Conservation (phyloP, 2,113 vertebrate species). For the Rhinogobius similis region DNA sequence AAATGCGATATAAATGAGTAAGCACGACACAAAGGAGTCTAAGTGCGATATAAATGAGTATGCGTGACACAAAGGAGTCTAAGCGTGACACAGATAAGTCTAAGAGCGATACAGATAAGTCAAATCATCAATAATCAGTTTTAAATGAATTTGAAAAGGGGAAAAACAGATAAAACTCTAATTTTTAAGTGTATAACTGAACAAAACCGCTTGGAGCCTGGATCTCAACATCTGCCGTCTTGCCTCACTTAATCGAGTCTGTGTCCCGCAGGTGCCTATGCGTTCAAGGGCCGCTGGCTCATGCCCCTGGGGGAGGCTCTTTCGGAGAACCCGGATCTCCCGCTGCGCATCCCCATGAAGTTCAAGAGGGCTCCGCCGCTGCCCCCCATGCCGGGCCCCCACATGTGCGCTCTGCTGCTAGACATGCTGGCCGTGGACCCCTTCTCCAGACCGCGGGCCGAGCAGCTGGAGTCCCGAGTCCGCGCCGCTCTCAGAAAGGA, state of each 20-base stretch:
- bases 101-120: too few relatives aligned
- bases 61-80: too few relatives aligned
- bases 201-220: too few relatives aligned
- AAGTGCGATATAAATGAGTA: too few relatives aligned
- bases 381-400: slow-evolving; percentile 76
- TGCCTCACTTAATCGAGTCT: neutral
- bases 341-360: slow-evolving; percentile 92
- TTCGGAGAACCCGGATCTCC: slow-evolving; percentile 93
- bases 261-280: slow-evolving; percentile 76
- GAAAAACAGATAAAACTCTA: too few relatives aligned
- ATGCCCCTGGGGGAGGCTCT: slow-evolving; percentile 92
- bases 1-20: too few relatives aligned
- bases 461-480: slow-evolving; percentile 90
- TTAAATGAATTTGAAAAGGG: too few relatives aligned
- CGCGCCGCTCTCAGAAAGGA: slow-evolving; percentile 76
- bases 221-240: too few relatives aligned
- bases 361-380: slow-evolving; percentile 86
- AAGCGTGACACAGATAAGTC: too few relatives aligned
- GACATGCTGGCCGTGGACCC: slow-evolving; percentile 95
- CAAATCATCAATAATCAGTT: too few relatives aligned
- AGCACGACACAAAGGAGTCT: too few relatives aligned
- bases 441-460: slow-evolving; percentile 86
- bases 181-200: too few relatives aligned
- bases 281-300: slow-evolving; percentile 89
- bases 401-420: slow-evolving; percentile 87